These are phyloP conservation scores for Takifugu rubripes DNA, from an alignment of 2,797 vertebrate genomes.

Conservation along the genomic window DNA sequence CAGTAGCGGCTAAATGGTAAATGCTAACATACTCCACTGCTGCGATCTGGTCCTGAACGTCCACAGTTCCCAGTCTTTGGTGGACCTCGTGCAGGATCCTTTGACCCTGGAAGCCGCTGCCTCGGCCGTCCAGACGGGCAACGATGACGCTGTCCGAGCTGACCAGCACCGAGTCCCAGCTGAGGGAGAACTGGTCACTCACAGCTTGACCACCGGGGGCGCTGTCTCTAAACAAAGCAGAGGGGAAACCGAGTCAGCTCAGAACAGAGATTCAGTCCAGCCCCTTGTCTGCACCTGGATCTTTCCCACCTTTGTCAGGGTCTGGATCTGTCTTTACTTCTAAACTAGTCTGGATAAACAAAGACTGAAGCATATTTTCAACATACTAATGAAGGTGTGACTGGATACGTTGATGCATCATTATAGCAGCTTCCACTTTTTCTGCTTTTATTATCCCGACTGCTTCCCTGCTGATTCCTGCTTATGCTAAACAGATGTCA, in stretches of 20 bases:
- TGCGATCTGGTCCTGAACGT: slow-evolving; percentile 88
- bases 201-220: slow-evolving; percentile 90
- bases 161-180: slow-evolving; percentile 94
- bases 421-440: too few relatives aligned
- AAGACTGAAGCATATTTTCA: too few relatives aligned
- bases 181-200: slow-evolving; percentile 84
- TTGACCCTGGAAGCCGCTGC: slow-evolving; percentile 93
- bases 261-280: background rate
- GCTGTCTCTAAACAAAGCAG: slow-evolving; percentile 75
- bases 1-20: background rate
- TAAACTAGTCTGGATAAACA: too few relatives aligned
- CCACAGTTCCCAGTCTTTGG: slow-evolving; percentile 85
- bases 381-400: too few relatives aligned
- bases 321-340: too few relatives aligned
- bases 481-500: too few relatives aligned
- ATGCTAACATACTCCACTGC: slow-evolving; percentile 2
- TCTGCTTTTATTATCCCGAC: too few relatives aligned
- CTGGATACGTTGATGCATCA: too few relatives aligned
- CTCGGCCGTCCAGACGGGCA: slow-evolving; percentile 91
- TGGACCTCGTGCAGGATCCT: slow-evolving; percentile 90
- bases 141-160: slow-evolving; percentile 88
- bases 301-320: background rate
- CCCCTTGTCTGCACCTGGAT: background rate
- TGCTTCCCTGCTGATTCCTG: too few relatives aligned
- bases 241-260: too few relatives aligned